phyloP scores from a whole-genome alignment of 1,140 invertebrate species.

The Panulirus ornatus region DNA sequence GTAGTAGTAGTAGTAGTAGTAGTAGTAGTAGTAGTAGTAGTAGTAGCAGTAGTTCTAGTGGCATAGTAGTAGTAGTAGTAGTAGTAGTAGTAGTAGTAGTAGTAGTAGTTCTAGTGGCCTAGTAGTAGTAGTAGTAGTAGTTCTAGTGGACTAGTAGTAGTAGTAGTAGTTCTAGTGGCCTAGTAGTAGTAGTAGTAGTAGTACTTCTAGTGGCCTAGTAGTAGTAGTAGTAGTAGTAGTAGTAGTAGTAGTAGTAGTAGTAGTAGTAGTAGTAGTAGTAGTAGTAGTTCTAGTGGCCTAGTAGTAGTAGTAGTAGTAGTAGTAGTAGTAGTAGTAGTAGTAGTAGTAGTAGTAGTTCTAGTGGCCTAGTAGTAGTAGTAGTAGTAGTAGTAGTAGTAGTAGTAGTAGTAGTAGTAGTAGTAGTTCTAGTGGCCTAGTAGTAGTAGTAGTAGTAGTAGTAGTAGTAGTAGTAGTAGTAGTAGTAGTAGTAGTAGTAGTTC shows the following conservation, averaged over 20 bases:
- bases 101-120: no score
- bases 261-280: not conserved
- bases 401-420: conserved; percentile 7
- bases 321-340: not conserved
- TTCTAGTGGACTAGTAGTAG: not conserved
- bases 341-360: not conserved
- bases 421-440: no score
- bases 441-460: conserved; percentile 24
- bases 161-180: not conserved
- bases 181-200: conserved; percentile 8
- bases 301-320: not conserved
- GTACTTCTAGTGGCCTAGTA: not conserved
- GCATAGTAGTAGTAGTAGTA: not conserved
- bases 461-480: conserved; percentile 27
- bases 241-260: not conserved
- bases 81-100: no score
- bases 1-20: no score
- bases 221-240: not conserved
- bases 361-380: not conserved
- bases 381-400: not conserved
- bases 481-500: not conserved
- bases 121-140: not conserved
- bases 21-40: not conserved
- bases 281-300: no score
- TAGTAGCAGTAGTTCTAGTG: not conserved